Percentiles rank a stretch among this genome's conserved stretches.
phyloP scores from a whole-genome alignment of 2,797 vertebrate genomes.

The Malurus leucopterus region DNA sequence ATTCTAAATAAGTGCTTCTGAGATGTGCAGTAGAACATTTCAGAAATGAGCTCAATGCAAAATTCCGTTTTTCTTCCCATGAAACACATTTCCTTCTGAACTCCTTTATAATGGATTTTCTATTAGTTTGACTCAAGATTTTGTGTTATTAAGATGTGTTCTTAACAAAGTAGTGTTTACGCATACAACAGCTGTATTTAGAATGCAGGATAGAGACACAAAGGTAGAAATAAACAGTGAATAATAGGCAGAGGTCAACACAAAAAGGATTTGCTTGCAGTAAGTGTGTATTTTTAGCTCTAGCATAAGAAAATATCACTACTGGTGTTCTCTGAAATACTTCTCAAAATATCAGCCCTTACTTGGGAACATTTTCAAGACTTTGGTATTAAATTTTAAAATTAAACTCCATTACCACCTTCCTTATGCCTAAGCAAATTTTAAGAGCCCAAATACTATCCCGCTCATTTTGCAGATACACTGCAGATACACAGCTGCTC shows the following conservation, averaged over 20 bases:
- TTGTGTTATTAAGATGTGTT: too few species aligned
- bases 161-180: not conserved
- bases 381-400: constrained; percentile 8
- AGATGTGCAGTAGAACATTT: not conserved
- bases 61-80: not conserved
- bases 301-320: not conserved
- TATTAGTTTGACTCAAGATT: not conserved
- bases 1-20: not conserved
- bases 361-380: constrained; percentile 7
- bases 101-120: not conserved
- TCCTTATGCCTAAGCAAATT: constrained; percentile 4
- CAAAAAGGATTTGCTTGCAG: not conserved
- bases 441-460: not conserved
- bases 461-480: not conserved
- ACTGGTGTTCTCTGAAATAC: not conserved
- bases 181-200: not conserved
- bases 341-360: constrained; percentile 29
- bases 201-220: not conserved
- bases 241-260: not conserved
- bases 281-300: not conserved
- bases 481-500: not conserved
- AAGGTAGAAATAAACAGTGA: not conserved
- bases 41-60: not conserved
- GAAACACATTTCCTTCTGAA: not conserved
- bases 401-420: constrained; percentile 1